Conservation (phyloP, 53 echinoderm and acorn worm genomes). For the Temnopleurus reevesii region DNA sequence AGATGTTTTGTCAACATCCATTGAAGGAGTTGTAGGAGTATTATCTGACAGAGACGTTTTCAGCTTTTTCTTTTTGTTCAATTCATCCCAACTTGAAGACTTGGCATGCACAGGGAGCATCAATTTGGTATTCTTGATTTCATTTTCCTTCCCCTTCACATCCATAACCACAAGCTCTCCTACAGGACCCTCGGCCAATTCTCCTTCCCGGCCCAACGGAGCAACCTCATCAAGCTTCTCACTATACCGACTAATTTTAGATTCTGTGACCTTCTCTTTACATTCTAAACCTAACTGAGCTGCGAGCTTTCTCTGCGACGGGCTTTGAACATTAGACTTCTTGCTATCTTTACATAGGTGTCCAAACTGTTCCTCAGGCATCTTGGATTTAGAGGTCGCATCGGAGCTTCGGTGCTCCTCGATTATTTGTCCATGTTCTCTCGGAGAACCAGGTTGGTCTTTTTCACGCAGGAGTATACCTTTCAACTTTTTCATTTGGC, state of each 20-base stretch:
- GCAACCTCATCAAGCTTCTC: not conserved
- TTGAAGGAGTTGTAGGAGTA: not conserved
- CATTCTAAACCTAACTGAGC: constrained; percentile 46
- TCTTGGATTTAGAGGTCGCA: not conserved
- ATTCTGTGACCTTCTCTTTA: not conserved
- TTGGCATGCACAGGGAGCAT: constrained; percentile 46
- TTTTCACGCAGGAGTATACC: constrained; percentile 51
- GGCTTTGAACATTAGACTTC: not conserved
- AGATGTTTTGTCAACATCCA: not conserved
- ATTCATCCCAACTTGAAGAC: constrained; percentile 50
- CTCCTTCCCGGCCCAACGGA: not conserved
- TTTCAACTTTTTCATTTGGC: constrained; percentile 43
- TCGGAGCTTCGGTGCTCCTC: not conserved
- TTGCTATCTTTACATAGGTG: not conserved
- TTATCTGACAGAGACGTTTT: constrained; percentile 1
- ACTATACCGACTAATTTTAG: not conserved
- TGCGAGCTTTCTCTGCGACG: constrained; percentile 34
- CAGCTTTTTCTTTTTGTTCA: not conserved
- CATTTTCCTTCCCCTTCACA: not conserved
- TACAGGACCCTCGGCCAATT: not conserved
- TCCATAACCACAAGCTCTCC: not conserved
- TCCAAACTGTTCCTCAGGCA: not conserved
- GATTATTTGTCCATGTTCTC: not conserved
- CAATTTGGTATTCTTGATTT: not conserved
- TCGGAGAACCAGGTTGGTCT: not conserved